phyloP scores from a whole-genome alignment of 2,888 invertebrate genomes.

The Acrobasis repandana region DNA sequence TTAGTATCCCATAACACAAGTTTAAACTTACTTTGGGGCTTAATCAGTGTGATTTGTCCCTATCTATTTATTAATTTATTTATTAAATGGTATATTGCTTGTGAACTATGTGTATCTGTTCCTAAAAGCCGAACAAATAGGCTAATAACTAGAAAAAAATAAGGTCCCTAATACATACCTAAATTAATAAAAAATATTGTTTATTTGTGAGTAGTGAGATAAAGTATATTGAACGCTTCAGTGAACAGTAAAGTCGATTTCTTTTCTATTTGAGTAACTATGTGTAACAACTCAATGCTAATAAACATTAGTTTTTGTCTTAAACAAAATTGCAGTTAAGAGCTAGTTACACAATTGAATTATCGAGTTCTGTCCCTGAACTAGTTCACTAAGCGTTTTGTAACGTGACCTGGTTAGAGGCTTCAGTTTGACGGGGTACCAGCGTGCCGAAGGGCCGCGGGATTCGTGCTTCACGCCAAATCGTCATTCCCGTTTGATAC shows the following conservation, averaged over 20 bases:
- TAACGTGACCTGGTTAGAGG: slow-evolving; percentile 69
- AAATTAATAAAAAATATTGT: no score
- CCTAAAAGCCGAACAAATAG: no score
- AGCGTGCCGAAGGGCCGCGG: slow-evolving; percentile 28
- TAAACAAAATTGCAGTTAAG: slow-evolving; percentile 37
- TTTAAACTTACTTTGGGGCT: no score
- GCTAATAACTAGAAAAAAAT: no score
- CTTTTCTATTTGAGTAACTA: background rate
- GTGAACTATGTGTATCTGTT: no score
- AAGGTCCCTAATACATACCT: no score
- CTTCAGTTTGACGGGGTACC: slow-evolving; percentile 39
- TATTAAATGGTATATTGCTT: no score
- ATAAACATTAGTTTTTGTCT: slow-evolving; percentile 9
- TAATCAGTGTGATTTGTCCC: no score
- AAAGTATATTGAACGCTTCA: background rate
- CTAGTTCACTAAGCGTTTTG: slow-evolving; percentile 70
- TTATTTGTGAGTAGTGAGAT: no score
- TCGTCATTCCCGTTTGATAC: slow-evolving; percentile 39
- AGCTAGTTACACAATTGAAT: slow-evolving; percentile 63
- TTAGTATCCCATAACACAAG: no score
- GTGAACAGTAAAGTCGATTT: background rate
- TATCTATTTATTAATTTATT: no score
- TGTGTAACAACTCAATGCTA: background rate
- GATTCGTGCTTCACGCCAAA: slow-evolving; percentile 38
- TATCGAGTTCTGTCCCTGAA: slow-evolving; percentile 70